Evolutionary conservation across 2,797 vertebrate species (phyloP).

Genomic region (Fratercula arctica): DNA sequence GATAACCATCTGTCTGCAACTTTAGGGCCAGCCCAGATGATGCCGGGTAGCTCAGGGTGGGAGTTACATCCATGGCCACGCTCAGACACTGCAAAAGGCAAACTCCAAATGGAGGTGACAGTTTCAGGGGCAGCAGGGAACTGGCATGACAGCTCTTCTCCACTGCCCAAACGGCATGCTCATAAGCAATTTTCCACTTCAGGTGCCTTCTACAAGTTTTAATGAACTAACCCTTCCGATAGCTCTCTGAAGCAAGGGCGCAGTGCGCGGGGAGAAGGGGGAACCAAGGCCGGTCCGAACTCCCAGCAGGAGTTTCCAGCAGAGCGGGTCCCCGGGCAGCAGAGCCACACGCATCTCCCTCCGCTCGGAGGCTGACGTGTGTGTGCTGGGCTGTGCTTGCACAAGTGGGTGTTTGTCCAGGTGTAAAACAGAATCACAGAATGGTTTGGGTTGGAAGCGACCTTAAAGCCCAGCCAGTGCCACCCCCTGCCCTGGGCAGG

Average conservation of each 20-base stretch:
- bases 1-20: not conserved
- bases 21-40: not conserved
- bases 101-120: not conserved
- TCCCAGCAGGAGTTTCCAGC: not conserved
- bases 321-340: not conserved
- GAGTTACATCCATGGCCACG: not conserved
- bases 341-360: not conserved
- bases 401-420: not conserved
- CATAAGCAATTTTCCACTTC: not conserved
- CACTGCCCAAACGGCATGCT: accelerated
- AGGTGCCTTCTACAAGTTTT: not conserved
- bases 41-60: not conserved
- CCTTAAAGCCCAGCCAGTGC: not conserved
- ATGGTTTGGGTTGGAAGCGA: not conserved
- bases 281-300: not conserved
- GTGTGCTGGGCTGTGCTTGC: not conserved
- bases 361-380: not conserved
- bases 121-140: not conserved
- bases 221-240: not conserved
- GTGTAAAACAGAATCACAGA: not conserved
- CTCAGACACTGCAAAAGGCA: not conserved
- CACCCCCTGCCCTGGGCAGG: not conserved
- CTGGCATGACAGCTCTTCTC: not conserved
- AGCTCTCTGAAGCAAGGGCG: not conserved
- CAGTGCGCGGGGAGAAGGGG: not conserved